Evolutionary conservation across 1,140 invertebrate genomes (phyloP).

Genomic region (Drosophila elegans): DNA sequence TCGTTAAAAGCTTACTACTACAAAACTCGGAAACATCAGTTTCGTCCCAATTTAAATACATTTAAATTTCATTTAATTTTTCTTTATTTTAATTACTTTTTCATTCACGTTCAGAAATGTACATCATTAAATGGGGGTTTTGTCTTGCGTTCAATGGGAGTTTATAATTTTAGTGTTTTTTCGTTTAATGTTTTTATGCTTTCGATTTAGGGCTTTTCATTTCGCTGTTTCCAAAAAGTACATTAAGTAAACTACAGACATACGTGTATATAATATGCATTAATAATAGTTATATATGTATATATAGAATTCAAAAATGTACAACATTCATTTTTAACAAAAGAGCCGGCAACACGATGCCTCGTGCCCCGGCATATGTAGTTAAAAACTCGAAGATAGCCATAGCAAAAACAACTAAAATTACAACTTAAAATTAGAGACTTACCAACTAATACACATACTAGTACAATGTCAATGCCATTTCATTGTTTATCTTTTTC

Average conservation of each 20-base stretch:
- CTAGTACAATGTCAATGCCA: conserved; percentile 68
- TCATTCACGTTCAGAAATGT: conserved; percentile 77
- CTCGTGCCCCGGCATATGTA: conserved; percentile 30
- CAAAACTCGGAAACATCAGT: background rate
- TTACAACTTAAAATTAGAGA: conserved; percentile 76
- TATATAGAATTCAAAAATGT: conserved; percentile 82
- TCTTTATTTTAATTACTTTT: conserved; percentile 65
- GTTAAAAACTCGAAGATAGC: conserved; percentile 81
- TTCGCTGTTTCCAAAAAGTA: conserved; percentile 66
- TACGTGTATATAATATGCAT: conserved; percentile 60
- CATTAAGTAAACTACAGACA: conserved; percentile 81
- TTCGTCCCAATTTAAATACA: background rate
- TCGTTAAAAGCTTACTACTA: background rate
- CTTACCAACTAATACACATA: conserved; percentile 77
- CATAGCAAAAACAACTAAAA: conserved; percentile 79
- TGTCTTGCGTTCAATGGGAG: conserved; percentile 22
- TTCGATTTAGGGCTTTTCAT: conserved; percentile 46
- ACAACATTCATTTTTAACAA: conserved; percentile 83
- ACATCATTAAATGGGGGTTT: conserved; percentile 67
- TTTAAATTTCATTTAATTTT: conserved; percentile 29
- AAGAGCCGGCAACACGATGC: conserved; percentile 44
- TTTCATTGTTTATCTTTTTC: conserved; percentile 27
- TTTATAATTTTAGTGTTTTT: conserved; percentile 24
- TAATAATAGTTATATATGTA: conserved; percentile 64
- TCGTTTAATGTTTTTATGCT: conserved; percentile 27